A percentile compares a stretch with the other conserved stretches of the same genome.
These are phyloP conservation scores for Brachynemurus nebulosus DNA, from an alignment of 2,888 invertebrate species.

Conservation along the genomic window DNA sequence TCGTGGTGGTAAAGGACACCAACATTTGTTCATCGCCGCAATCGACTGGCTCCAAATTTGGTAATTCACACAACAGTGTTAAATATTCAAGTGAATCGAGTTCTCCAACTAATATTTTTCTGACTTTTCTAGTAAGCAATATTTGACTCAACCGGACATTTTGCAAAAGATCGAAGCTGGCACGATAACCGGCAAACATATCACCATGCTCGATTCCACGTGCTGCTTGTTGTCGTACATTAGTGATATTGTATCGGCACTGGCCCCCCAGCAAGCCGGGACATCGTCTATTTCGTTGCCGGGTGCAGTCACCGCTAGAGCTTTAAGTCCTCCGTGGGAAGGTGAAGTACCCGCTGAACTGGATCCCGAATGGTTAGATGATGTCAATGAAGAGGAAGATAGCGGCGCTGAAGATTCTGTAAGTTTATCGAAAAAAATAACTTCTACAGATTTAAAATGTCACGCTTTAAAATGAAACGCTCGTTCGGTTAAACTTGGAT, in stretches of 20 bases:
- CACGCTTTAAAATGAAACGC: too few relatives aligned
- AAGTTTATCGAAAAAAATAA: slow-evolving; percentile 33
- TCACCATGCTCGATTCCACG: slow-evolving; percentile 54
- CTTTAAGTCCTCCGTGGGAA: slow-evolving; percentile 63
- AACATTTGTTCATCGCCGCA: slow-evolving; percentile 62
- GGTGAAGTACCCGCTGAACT: slow-evolving; percentile 59
- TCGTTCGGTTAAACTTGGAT: too few relatives aligned
- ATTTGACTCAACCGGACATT: slow-evolving; percentile 40
- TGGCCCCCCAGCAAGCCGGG: slow-evolving; percentile 30
- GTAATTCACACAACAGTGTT: too few relatives aligned
- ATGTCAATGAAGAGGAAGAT: slow-evolving; percentile 81
- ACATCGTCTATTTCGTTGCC: not conserved
- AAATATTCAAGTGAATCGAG: too few relatives aligned
- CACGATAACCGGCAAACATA: slow-evolving; percentile 31
- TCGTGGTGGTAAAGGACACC: slow-evolving; percentile 66
- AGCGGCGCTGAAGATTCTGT: slow-evolving; percentile 87
- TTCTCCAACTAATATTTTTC: not conserved
- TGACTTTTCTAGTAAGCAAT: slow-evolving; percentile 36
- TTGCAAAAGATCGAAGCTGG: slow-evolving; percentile 39
- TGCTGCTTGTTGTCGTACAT: slow-evolving; percentile 76
- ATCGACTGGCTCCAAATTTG: slow-evolving; percentile 70
- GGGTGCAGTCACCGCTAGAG: slow-evolving; percentile 24
- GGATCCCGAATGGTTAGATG: slow-evolving; percentile 78
- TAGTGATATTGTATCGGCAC: slow-evolving; percentile 54
- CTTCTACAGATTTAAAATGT: too few relatives aligned